phyloP scores from a whole-genome alignment of 2,113 vertebrate genomes.

The Dinomys branickii region DNA sequence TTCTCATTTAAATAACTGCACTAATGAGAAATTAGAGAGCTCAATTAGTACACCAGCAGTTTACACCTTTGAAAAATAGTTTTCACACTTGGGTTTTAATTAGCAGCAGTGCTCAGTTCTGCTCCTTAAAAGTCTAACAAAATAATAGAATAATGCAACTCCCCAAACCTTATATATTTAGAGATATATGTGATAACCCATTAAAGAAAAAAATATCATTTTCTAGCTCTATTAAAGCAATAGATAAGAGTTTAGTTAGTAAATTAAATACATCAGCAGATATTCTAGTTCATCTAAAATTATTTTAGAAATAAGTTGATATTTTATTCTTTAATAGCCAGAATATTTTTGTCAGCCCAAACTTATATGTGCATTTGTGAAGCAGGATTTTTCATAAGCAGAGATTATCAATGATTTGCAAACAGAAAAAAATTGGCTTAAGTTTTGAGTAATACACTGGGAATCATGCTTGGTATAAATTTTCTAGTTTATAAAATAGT shows the following conservation, averaged over 20 bases:
- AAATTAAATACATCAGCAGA: neutral
- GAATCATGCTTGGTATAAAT: neutral
- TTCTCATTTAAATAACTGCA: neutral
- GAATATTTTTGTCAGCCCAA: neutral
- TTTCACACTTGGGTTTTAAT: constrained; percentile 35
- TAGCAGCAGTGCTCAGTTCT: neutral
- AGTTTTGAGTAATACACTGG: neutral
- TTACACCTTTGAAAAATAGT: neutral
- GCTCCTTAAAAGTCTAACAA: neutral
- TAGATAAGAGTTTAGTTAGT: neutral
- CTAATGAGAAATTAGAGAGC: neutral
- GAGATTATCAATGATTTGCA: neutral
- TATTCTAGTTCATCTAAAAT: neutral
- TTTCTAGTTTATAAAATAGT: neutral
- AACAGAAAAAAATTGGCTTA: neutral
- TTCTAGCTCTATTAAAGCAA: neutral
- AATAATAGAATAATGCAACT: neutral
- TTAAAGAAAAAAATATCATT: neutral
- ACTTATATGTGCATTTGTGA: neutral
- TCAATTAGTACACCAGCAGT: neutral
- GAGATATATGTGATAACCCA: neutral
- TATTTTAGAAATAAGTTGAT: neutral
- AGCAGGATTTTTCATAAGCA: neutral
- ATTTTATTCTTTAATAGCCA: neutral
- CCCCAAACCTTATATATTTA: neutral